Evolutionary conservation across 2,888 invertebrate genomes (phyloP).

Genomic region (Andricus quercusramuli): DNA sequence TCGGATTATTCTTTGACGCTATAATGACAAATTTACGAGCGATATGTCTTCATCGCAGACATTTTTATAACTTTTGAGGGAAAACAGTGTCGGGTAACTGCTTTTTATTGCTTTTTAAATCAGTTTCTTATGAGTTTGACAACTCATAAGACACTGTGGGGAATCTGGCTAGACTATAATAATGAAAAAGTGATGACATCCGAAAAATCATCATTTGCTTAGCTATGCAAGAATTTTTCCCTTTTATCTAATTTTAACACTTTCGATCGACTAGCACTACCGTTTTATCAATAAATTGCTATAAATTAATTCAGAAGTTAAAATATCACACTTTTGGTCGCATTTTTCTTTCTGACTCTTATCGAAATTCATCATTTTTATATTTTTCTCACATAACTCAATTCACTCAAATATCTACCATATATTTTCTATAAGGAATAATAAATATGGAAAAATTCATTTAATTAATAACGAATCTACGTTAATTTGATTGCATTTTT

Average conservation of each 20-base stretch:
- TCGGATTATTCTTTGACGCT: not conserved
- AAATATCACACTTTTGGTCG: no score
- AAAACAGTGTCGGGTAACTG: constrained; percentile 20
- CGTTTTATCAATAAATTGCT: not conserved
- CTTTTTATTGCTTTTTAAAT: constrained; percentile 7
- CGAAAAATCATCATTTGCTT: not conserved
- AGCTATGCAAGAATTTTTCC: not conserved
- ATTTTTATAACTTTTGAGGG: constrained; percentile 14
- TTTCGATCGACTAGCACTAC: not conserved
- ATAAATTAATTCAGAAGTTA: not conserved
- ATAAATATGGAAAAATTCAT: no score
- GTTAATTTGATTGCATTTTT: no score
- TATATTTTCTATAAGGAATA: no score
- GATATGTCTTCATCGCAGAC: not conserved
- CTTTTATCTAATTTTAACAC: not conserved
- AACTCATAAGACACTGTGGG: not conserved
- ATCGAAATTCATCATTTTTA: no score
- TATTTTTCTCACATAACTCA: no score
- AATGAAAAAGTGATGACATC: not conserved
- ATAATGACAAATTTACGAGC: not conserved
- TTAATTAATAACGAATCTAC: no score
- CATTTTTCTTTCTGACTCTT: no score
- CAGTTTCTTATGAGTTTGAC: not conserved
- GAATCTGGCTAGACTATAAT: not conserved
- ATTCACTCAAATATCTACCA: no score